Evolutionary conservation across 2,888 invertebrate genomes (phyloP).

Genomic region (Sarcophaga variegata): DNA sequence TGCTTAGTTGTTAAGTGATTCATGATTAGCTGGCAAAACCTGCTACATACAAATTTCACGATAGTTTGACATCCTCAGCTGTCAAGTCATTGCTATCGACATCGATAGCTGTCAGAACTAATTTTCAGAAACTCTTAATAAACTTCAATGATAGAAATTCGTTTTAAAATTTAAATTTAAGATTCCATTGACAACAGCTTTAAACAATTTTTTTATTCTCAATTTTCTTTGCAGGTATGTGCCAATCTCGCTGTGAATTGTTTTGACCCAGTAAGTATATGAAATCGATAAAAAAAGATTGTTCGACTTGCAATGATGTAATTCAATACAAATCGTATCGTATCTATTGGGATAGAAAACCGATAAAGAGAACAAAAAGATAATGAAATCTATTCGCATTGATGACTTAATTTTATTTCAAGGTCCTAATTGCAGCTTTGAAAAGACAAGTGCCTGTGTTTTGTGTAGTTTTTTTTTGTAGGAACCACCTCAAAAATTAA

Average conservation of each 20-base stretch:
- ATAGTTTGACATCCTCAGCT: too few species aligned
- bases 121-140: too few species aligned
- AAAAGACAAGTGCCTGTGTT: conserved; percentile 12
- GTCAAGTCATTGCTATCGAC: too few species aligned
- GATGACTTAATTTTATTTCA: conserved; percentile 57
- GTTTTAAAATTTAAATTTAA: too few species aligned
- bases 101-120: too few species aligned
- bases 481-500: conserved; percentile 53
- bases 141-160: too few species aligned
- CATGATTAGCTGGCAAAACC: too few species aligned
- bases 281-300: background rate
- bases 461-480: background rate
- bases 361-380: background rate
- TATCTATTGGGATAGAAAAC: background rate
- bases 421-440: conserved; percentile 36
- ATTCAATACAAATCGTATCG: background rate
- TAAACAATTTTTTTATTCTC: background rate
- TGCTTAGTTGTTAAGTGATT: too few species aligned
- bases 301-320: conserved; percentile 9
- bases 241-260: background rate
- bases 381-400: conserved; percentile 22
- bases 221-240: conserved; percentile 33
- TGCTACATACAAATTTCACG: too few species aligned
- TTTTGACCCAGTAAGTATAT: background rate
- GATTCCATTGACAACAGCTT: background rate